Evolutionary conservation across 2,888 invertebrate genomes (phyloP).

Genomic region (Nymphalis urticae): DNA sequence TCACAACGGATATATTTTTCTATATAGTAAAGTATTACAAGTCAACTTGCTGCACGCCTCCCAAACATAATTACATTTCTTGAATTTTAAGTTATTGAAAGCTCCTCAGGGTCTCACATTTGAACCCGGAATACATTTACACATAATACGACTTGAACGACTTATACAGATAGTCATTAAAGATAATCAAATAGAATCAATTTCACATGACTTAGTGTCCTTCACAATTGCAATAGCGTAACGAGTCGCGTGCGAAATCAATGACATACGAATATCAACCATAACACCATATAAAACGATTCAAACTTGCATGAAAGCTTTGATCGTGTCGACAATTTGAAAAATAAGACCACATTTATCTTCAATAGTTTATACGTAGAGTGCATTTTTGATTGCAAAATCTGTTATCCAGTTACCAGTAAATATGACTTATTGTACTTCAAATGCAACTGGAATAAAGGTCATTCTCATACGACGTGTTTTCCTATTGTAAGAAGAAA

Average conservation of each 20-base stretch:
- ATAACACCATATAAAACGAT: conserved; percentile 17
- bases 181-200: conserved; percentile 50
- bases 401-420: conserved; percentile 10
- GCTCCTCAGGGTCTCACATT: conserved; percentile 19
- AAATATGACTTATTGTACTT: conserved; percentile 43
- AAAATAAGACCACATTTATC: conserved; percentile 16
- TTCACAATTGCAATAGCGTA: conserved; percentile 54
- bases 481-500: conserved; percentile 41
- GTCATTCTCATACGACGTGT: conserved; percentile 46
- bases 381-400: conserved; percentile 19
- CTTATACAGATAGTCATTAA: conserved; percentile 22
- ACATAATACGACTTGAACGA: conserved; percentile 21
- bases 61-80: too few species aligned
- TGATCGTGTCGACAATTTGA: conserved; percentile 14
- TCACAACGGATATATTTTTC: too few species aligned
- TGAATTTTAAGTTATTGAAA: neutral
- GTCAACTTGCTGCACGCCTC: too few species aligned
- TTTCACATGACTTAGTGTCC: conserved; percentile 61
- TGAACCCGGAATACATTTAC: conserved; percentile 18
- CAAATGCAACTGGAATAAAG: conserved; percentile 46
- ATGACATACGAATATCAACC: conserved; percentile 25
- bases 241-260: conserved; percentile 58
- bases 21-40: too few species aligned
- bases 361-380: conserved; percentile 9
- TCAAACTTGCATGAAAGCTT: conserved; percentile 21